Evolutionary conservation across 2,888 invertebrate species (phyloP).

Genomic region (Apoda limacodes): DNA sequence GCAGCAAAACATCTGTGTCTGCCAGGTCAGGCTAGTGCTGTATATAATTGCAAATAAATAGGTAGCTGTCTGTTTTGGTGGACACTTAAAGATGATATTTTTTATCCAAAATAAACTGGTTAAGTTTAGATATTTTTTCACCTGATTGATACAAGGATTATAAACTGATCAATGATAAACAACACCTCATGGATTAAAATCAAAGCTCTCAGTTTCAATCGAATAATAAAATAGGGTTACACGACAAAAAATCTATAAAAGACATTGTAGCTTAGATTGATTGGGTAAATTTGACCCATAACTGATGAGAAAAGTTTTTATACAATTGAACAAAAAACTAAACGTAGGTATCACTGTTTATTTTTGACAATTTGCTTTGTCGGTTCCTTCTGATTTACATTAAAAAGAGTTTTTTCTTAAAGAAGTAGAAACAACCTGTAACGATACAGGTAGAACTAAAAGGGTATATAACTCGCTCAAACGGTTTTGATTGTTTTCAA

Average conservation of each 20-base stretch:
- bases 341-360: constrained; percentile 67
- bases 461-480: too few relatives aligned
- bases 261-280: constrained; percentile 64
- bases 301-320: constrained; percentile 56
- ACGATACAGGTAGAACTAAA: constrained; percentile 56
- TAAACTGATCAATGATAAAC: too few relatives aligned
- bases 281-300: constrained; percentile 63
- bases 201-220: constrained; percentile 41
- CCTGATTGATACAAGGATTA: too few relatives aligned
- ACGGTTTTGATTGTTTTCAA: not conserved
- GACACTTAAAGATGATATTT: too few relatives aligned
- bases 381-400: constrained; percentile 66
- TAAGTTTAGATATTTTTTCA: too few relatives aligned
- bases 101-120: too few relatives aligned
- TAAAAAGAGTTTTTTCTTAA: constrained; percentile 54
- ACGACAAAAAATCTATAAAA: constrained; percentile 53
- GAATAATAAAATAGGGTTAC: constrained; percentile 31
- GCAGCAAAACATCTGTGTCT: too few relatives aligned
- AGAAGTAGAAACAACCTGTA: constrained; percentile 54
- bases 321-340: constrained; percentile 56
- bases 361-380: constrained; percentile 71
- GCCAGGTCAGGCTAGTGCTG: too few relatives aligned
- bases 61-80: too few relatives aligned
- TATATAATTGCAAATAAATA: too few relatives aligned
- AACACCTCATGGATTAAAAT: constrained; percentile 59